phyloP scores from a whole-genome alignment of 92 coral and sea anemone species.

The Zoanthus solanderi region DNA sequence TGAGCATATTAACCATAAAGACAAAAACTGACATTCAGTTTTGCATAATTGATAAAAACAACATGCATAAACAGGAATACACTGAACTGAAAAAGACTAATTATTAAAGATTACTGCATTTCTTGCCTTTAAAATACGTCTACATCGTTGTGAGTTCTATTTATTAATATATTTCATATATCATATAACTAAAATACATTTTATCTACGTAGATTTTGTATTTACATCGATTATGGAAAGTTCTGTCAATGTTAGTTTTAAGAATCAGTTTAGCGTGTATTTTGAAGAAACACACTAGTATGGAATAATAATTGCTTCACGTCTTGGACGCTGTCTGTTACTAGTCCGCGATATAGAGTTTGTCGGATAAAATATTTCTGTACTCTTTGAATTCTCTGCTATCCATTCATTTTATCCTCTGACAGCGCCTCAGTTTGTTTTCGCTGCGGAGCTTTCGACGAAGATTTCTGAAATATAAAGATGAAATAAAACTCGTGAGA shows the following conservation, averaged over 20 bases:
- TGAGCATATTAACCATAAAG: background rate
- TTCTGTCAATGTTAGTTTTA: constrained; percentile 25
- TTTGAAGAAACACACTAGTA: background rate
- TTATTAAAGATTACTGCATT: background rate
- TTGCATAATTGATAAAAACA: constrained; percentile 56
- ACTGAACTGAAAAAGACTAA: background rate
- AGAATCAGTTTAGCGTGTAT: constrained; percentile 32
- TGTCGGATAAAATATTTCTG: background rate
- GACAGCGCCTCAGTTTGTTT: constrained; percentile 45
- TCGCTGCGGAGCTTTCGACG: constrained; percentile 40
- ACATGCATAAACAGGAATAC: background rate
- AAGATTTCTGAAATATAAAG: constrained; percentile 36
- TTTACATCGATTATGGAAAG: constrained; percentile 18
- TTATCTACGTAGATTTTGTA: constrained; percentile 38
- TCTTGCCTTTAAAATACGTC: background rate
- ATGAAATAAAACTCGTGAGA: background rate
- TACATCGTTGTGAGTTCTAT: constrained; percentile 11
- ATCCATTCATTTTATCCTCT: constrained; percentile 9
- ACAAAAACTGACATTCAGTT: constrained; percentile 64
- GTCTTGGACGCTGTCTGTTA: constrained; percentile 29
- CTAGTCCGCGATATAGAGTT: background rate
- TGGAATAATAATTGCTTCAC: background rate
- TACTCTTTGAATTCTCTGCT: background rate
- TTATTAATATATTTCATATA: constrained; percentile 24
- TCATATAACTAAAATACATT: constrained; percentile 28